Base-by-base conservation (phyloP, 1,140 invertebrate genomes). In the Bombus pascuorum region DNA sequence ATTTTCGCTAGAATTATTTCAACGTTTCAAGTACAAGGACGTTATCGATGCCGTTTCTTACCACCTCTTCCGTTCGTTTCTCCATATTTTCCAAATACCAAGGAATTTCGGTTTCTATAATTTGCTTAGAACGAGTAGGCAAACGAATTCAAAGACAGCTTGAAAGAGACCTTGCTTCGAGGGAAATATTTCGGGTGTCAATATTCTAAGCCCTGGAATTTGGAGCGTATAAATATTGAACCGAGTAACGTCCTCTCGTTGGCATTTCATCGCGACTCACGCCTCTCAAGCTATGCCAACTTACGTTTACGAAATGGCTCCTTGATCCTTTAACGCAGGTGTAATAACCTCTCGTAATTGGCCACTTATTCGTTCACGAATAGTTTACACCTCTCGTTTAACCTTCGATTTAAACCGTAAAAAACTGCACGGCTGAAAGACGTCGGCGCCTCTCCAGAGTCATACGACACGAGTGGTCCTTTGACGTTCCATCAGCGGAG, bases 141-240 rank as follows among this genome's bases (percentile, higher is more conserved):
- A 53, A 1, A 53, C 47, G 47, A 53, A 6, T 22, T 53, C 1
- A 5, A 53, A 22, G 18, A 22, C 18, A 53, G 15, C 18, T 32
- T 25, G 18, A 22, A 53, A 22, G 47, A 53, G 47, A 53, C 66
- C 18, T 22, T 13, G 15, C 13, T 74, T 10, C 44, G 1, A 32
- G 18, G 22, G 47, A 75, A 53, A 57, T 75, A 57, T 57, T 75
- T 75, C 4, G 18, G 22, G 9, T 57, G 73, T 57, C 42, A 34
- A 74, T 74, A 74, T 74, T 5, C 32, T 47, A 8, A 34, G 9
- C 44, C n/a, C 0, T 37, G 47, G 18, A 75, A 75, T 75, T 75
- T 34, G 18, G 32, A 75, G 47, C n/a, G n/a, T 47, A 34, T 44
- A 74, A 74, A 74, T 47, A 74, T 72, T 53, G 47, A 53, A 53